Evolutionary conservation across 2,888 invertebrate genomes (phyloP).

Genomic region (Euplexia lucipara): DNA sequence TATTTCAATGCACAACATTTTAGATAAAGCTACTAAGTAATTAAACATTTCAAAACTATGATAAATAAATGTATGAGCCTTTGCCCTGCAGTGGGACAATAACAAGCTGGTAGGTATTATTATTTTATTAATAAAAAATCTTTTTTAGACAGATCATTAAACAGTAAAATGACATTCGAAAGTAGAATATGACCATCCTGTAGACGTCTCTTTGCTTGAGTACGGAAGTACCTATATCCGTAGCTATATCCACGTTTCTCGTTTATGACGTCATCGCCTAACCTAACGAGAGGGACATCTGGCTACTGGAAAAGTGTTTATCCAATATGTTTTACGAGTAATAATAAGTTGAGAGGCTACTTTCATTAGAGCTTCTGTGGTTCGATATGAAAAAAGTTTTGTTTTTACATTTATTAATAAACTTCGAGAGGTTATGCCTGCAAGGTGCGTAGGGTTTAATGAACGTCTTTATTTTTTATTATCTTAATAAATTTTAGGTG

Average conservation of each 20-base stretch:
- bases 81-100: no score
- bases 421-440: constrained; percentile 43
- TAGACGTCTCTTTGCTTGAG: no score
- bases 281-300: constrained; percentile 51
- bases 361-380: constrained; percentile 64
- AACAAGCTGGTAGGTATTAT: no score
- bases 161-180: no score
- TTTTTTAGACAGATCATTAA: no score
- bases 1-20: no score
- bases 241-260: constrained; percentile 3
- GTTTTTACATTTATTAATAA: constrained; percentile 60
- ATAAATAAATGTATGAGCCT: no score
- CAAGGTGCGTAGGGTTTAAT: constrained; percentile 33
- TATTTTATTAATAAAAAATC: no score
- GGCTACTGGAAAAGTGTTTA: constrained; percentile 45
- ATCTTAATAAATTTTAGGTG: constrained; percentile 20
- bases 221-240: no score
- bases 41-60: no score
- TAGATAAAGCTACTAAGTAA: no score
- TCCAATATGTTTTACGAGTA: constrained; percentile 69
- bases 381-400: constrained; percentile 79
- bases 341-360: constrained; percentile 67
- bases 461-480: constrained; percentile 46
- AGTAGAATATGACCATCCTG: no score
- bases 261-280: constrained; percentile 32